Evolutionary conservation across 1,140 invertebrate genomes (phyloP).

Genomic region (Hyles euphorbiae): DNA sequence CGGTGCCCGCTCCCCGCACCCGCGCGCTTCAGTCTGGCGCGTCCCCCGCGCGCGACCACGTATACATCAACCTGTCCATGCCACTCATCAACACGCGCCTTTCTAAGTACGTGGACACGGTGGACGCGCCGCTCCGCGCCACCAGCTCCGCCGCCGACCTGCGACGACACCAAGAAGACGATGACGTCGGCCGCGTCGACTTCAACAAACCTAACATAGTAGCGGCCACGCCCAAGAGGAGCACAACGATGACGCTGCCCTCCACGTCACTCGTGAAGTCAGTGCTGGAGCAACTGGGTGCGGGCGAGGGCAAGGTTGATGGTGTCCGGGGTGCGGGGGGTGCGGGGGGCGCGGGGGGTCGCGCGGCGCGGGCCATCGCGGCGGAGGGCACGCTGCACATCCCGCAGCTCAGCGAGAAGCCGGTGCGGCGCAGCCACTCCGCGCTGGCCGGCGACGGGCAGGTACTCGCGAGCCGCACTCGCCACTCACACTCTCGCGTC

Average conservation of each 20-base stretch:
- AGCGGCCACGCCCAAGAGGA: slow-evolving; percentile 61
- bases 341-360: slow-evolving; percentile 12
- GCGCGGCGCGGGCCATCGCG: slow-evolving; percentile 27
- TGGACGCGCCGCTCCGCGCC: slow-evolving; percentile 56
- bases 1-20: slow-evolving; percentile 62
- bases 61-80: slow-evolving; percentile 68
- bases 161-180: slow-evolving; percentile 21
- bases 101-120: slow-evolving; percentile 41
- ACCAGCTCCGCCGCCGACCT: slow-evolving; percentile 58
- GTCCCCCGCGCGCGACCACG: slow-evolving; percentile 57
- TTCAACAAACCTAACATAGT: slow-evolving; percentile 60
- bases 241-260: slow-evolving; percentile 40
- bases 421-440: slow-evolving; percentile 50
- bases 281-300: slow-evolving; percentile 57
- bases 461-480: slow-evolving; percentile 41
- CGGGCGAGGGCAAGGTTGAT: slow-evolving; percentile 45
- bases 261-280: slow-evolving; percentile 64
- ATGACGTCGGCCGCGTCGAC: slow-evolving; percentile 20
- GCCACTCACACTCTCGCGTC: background rate
- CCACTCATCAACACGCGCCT: slow-evolving; percentile 56
- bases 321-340: slow-evolving; percentile 33
- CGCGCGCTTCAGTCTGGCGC: slow-evolving; percentile 13
- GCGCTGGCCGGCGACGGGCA: slow-evolving; percentile 49
- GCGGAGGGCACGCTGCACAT: slow-evolving; percentile 63
- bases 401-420: slow-evolving; percentile 65